phyloP scores from a whole-genome alignment of 2,797 vertebrate species.

The Labeo calbasu region DNA sequence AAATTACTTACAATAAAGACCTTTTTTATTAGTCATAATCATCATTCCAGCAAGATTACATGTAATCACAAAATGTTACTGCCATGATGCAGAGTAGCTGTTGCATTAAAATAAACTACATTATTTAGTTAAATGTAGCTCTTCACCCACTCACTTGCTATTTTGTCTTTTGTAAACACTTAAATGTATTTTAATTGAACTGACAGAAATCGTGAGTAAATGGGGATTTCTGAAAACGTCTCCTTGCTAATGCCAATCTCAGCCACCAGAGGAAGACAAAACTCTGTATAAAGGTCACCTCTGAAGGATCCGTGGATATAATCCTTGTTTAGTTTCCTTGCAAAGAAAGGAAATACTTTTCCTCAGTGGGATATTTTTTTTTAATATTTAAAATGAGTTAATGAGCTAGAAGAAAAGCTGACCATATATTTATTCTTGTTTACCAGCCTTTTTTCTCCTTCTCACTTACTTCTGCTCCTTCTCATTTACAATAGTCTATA shows the following conservation, averaged over 20 bases:
- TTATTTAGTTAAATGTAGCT: not conserved
- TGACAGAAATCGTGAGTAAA: not conserved
- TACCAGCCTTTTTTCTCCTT: not conserved
- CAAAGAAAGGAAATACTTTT: not conserved
- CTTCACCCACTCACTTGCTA: not conserved
- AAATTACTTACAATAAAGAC: not conserved
- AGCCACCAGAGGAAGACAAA: slow-evolving; percentile 62
- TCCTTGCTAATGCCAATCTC: slow-evolving; percentile 10
- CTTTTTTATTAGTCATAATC: not conserved
- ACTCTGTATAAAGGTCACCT: slow-evolving; percentile 79
- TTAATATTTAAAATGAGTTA: not conserved
- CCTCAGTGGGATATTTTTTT: not conserved
- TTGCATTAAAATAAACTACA: not conserved
- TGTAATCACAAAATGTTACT: not conserved
- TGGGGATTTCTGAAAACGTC: not conserved
- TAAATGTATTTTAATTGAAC: not conserved
- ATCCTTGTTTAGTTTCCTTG: slow-evolving; percentile 71
- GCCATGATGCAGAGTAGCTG: not conserved
- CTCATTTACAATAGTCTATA: slow-evolving; percentile 58
- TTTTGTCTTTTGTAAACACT: not conserved
- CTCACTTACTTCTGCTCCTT: slow-evolving; percentile 14
- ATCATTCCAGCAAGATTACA: not conserved
- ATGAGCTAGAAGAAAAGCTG: not conserved
- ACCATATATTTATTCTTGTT: not conserved
- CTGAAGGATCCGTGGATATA: slow-evolving; percentile 66